Percentiles rank a stretch among this genome's conserved stretches.
phyloP scores from a whole-genome alignment of 2,888 invertebrate species.

The Frankliniella intonsa region DNA sequence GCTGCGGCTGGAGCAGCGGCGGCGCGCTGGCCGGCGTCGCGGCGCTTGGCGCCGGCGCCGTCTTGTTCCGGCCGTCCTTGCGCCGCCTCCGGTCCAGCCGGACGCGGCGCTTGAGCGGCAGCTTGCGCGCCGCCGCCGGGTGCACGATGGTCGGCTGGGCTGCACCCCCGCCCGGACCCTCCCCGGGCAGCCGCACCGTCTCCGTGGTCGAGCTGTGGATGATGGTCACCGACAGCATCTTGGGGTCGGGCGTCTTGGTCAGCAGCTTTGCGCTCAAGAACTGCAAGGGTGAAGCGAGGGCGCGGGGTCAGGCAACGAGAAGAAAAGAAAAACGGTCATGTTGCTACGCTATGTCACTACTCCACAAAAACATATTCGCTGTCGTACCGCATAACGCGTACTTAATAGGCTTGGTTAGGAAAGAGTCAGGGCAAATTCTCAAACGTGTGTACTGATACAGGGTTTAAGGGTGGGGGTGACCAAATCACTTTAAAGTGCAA shows the following conservation, averaged over 20 bases:
- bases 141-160: slow-evolving; percentile 65
- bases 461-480: too few relatives aligned
- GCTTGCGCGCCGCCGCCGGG: slow-evolving; percentile 74
- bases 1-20: slow-evolving; percentile 1
- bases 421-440: too few relatives aligned
- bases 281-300: slow-evolving; percentile 48
- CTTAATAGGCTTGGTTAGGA: too few relatives aligned
- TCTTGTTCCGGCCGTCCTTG: slow-evolving; percentile 34
- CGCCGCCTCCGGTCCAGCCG: slow-evolving; percentile 42
- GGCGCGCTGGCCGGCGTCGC: slow-evolving; percentile 1
- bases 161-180: slow-evolving; percentile 53
- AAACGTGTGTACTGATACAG: too few relatives aligned
- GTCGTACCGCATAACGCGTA: neutral
- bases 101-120: slow-evolving; percentile 82
- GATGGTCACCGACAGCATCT: slow-evolving; percentile 81
- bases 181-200: slow-evolving; percentile 76
- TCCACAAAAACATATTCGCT: too few relatives aligned
- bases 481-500: too few relatives aligned
- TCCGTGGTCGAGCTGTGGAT: slow-evolving; percentile 87
- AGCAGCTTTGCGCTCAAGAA: slow-evolving; percentile 73
- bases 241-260: slow-evolving; percentile 73
- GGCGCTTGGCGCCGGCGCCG: slow-evolving; percentile 33
- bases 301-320: neutral
- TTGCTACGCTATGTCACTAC: too few relatives aligned
- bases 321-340: too few relatives aligned